phyloP scores from a whole-genome alignment of 2,797 vertebrate genomes.

The Tarsius wallacei region DNA sequence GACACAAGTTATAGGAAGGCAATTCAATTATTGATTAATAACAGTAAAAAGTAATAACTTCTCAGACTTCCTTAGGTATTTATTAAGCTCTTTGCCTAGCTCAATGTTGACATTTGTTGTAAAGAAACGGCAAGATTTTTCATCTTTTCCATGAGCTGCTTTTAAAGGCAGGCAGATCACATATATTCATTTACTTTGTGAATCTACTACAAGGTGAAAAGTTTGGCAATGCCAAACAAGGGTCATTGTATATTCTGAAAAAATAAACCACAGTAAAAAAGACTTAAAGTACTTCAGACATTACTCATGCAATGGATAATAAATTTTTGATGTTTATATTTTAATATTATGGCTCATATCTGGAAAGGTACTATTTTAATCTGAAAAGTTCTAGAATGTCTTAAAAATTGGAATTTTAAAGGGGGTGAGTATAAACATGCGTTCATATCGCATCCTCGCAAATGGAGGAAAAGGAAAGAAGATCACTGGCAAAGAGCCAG shows the following conservation, averaged over 20 bases:
- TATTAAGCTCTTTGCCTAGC: background rate
- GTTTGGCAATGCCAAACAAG: conserved; percentile 52
- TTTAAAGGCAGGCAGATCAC: background rate
- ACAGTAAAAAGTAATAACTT: conserved; percentile 33
- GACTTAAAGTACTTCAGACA: conserved; percentile 52
- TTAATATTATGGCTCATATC: conserved; percentile 55
- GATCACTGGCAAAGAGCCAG: background rate
- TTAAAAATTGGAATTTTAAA: conserved; percentile 47
- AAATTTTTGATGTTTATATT: conserved; percentile 60
- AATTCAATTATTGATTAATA: conserved; percentile 5
- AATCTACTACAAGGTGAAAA: background rate
- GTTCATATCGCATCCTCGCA: background rate
- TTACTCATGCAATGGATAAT: background rate
- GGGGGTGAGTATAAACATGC: background rate
- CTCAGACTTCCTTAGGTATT: conserved; percentile 17
- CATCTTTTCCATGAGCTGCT: background rate
- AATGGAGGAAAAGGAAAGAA: conserved; percentile 12
- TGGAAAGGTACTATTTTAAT: conserved; percentile 66
- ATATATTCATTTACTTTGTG: conserved; percentile 48
- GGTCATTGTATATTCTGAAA: background rate
- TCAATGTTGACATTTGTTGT: background rate
- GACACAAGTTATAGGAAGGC: background rate
- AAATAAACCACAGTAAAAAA: conserved; percentile 20
- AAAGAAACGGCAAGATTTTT: conserved; percentile 46
- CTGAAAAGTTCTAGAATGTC: conserved; percentile 55